Percentiles rank a stretch among this genome's conserved stretches.
These are phyloP conservation scores for Nasonia giraulti DNA, from an alignment of 1,140 invertebrate genomes.

Conservation along the genomic window DNA sequence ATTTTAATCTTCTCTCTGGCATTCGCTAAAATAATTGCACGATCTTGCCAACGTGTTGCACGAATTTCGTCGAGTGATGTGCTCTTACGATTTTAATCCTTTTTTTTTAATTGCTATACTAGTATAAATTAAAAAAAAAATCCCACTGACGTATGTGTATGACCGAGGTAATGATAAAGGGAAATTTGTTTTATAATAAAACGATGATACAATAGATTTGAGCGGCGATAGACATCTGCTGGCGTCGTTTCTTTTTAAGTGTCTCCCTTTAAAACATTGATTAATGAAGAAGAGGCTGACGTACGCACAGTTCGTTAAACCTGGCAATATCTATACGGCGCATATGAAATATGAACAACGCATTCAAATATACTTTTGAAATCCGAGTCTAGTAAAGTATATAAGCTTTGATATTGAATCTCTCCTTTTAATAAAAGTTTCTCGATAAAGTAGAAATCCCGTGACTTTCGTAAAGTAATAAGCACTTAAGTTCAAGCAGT, in stretches of 20 bases:
- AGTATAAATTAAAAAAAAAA: background rate
- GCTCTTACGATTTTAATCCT: background rate
- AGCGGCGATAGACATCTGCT: background rate
- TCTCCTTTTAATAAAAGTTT: background rate
- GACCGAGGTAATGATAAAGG: background rate
- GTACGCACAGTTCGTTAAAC: background rate
- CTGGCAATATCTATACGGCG: background rate
- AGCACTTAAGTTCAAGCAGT: background rate
- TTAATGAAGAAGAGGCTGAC: background rate
- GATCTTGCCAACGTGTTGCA: slow-evolving; percentile 11
- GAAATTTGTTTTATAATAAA: background rate
- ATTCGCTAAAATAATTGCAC: slow-evolving; percentile 49
- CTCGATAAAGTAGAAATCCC: background rate
- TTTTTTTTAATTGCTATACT: background rate
- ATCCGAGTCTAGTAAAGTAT: background rate
- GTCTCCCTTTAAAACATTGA: background rate
- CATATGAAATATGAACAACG: too few relatives aligned
- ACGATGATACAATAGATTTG: background rate
- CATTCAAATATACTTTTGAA: background rate
- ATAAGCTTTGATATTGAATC: background rate
- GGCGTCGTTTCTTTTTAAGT: background rate
- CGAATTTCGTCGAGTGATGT: background rate
- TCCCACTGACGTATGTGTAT: background rate
- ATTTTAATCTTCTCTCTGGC: slow-evolving; percentile 45
- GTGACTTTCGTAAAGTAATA: background rate